Conservation (phyloP, 2,113 vertebrate genomes). For the Eurystomus gularis region DNA sequence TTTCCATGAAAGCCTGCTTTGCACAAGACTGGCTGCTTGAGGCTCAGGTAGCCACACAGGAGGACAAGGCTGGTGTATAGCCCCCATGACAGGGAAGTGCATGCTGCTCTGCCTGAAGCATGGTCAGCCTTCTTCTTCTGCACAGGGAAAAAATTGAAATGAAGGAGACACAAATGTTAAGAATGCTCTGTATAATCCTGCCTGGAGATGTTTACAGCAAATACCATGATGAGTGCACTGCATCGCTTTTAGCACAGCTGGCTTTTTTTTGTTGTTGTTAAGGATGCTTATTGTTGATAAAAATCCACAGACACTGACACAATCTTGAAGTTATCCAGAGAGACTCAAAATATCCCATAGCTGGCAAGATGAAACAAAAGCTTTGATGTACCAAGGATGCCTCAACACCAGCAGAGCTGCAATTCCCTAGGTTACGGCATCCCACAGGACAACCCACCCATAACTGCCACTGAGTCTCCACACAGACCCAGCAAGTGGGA, state of each 20-base stretch:
- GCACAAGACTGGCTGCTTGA: neutral
- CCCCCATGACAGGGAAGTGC: neutral
- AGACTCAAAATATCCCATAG: neutral
- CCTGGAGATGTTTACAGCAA: neutral
- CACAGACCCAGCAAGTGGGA: neutral
- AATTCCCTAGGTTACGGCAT: neutral
- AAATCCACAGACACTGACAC: constrained; percentile 6
- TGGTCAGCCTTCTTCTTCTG: neutral
- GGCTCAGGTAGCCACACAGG: neutral
- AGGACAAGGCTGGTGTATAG: neutral
- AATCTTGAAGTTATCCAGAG: neutral
- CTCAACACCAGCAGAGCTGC: neutral
- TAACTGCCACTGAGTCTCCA: neutral
- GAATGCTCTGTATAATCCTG: neutral
- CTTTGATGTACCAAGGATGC: neutral
- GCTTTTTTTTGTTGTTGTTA: neutral
- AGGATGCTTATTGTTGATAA: neutral
- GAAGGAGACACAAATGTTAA: neutral
- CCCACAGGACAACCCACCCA: neutral
- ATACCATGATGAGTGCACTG: neutral
- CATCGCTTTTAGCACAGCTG: neutral
- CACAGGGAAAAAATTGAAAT: neutral
- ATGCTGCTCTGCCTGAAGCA: neutral
- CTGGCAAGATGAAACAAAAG: neutral
- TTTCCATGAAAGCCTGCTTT: neutral